Evolutionary conservation across 1,140 invertebrate species (phyloP).

Genomic region (Chironomus striatipennis): DNA sequence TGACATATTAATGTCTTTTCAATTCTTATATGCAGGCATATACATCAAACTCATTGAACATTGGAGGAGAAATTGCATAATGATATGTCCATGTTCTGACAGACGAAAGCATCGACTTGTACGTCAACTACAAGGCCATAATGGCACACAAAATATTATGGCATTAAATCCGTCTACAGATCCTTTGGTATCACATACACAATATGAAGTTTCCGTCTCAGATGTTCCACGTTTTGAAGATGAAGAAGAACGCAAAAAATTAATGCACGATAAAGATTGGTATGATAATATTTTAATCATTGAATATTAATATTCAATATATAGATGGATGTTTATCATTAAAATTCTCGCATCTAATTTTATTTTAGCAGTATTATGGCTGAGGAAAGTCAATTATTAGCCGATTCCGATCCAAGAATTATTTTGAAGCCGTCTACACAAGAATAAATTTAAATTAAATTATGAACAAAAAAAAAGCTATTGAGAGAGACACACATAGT

Average conservation of each 20-base stretch:
- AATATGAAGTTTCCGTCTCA: conserved; percentile 53
- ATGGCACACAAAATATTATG: conserved; percentile 26
- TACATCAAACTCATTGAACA: conserved; percentile 28
- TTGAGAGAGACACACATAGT: too few species aligned
- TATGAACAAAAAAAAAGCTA: too few species aligned
- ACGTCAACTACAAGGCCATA: conserved; percentile 28
- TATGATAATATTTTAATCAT: conserved; percentile 31
- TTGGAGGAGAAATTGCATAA: conserved; percentile 29
- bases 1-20: background rate
- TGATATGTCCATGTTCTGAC: conserved; percentile 28
- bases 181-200: conserved; percentile 52
- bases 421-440: conserved; percentile 46
- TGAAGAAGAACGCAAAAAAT: conserved; percentile 54
- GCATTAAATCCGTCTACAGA: conserved; percentile 58
- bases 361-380: conserved; percentile 44
- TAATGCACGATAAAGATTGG: conserved; percentile 63
- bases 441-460: background rate
- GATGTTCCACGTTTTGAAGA: conserved; percentile 53
- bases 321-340: background rate
- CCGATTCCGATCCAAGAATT: conserved; percentile 51
- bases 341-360: conserved; percentile 37
- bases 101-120: conserved; percentile 29
- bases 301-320: background rate
- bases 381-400: conserved; percentile 58
- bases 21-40: conserved; percentile 26